Evolutionary conservation across 2,797 vertebrate genomes (phyloP).

Genomic region (Labeo calbasu): DNA sequence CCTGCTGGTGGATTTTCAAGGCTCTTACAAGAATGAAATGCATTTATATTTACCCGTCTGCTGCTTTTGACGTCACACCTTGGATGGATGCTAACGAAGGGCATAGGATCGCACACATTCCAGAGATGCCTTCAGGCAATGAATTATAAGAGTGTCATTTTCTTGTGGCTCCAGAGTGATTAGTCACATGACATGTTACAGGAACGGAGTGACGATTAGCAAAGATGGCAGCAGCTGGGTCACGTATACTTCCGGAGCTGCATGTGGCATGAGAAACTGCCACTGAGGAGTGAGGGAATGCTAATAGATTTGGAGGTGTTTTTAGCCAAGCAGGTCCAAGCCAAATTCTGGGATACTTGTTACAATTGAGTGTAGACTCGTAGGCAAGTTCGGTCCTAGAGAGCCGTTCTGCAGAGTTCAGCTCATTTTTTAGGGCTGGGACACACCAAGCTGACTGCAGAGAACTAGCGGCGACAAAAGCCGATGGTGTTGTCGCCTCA

Average conservation of each 20-base stretch:
- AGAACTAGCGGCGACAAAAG: too few relatives aligned
- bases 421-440: too few relatives aligned
- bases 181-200: background rate
- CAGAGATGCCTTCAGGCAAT: background rate
- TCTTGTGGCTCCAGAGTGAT: background rate
- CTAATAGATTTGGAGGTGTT: background rate
- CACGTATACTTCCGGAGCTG: background rate
- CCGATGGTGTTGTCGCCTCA: too few relatives aligned
- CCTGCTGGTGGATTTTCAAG: background rate
- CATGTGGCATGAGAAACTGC: background rate
- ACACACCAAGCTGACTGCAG: too few relatives aligned
- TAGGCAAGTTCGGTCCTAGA: too few relatives aligned
- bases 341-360: too few relatives aligned
- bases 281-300: background rate
- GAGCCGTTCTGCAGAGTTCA: too few relatives aligned
- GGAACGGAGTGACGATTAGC: background rate
- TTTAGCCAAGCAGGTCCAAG: background rate
- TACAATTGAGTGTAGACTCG: background rate
- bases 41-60: background rate
- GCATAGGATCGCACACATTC: background rate
- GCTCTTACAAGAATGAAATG: background rate
- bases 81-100: background rate
- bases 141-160: background rate
- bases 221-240: conserved; percentile 11
- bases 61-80: background rate